phyloP scores from a whole-genome alignment of 2,888 invertebrate species.

The Epinotia ramella region DNA sequence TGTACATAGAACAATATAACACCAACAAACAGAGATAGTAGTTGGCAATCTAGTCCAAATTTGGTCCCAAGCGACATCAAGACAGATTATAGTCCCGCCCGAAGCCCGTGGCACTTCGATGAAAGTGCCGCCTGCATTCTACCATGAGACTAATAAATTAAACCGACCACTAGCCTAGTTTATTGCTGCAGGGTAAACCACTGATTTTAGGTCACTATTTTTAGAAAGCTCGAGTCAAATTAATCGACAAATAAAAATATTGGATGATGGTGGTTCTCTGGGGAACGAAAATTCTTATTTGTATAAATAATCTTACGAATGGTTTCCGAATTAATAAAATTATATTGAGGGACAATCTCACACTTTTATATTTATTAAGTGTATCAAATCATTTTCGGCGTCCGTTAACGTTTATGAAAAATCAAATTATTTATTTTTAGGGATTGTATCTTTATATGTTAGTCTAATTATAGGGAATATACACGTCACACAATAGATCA shows the following conservation, averaged over 20 bases:
- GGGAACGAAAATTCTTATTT: background rate
- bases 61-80: slow-evolving; percentile 50
- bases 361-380: no score
- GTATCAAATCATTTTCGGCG: no score
- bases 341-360: no score
- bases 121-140: slow-evolving; percentile 59
- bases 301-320: background rate
- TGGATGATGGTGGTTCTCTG: background rate
- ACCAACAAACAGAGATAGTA: slow-evolving; percentile 13
- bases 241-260: background rate
- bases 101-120: slow-evolving; percentile 56
- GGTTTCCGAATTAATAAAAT: no score
- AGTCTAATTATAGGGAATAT: no score
- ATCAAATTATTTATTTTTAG: no score
- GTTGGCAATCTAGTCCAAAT: slow-evolving; percentile 45
- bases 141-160: slow-evolving; percentile 49
- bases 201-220: slow-evolving; percentile 14
- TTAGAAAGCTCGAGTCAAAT: background rate
- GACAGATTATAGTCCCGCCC: slow-evolving; percentile 57
- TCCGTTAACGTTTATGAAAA: no score
- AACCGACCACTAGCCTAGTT: slow-evolving; percentile 34
- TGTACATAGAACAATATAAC: background rate
- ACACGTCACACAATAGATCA: no score
- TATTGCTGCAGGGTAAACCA: slow-evolving; percentile 19
- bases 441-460: no score